A percentile compares a stretch with the other conserved stretches of the same genome.
These are phyloP conservation scores for Papilio glaucus DNA, from an alignment of 1,140 invertebrate genomes.

Conservation along the genomic window DNA sequence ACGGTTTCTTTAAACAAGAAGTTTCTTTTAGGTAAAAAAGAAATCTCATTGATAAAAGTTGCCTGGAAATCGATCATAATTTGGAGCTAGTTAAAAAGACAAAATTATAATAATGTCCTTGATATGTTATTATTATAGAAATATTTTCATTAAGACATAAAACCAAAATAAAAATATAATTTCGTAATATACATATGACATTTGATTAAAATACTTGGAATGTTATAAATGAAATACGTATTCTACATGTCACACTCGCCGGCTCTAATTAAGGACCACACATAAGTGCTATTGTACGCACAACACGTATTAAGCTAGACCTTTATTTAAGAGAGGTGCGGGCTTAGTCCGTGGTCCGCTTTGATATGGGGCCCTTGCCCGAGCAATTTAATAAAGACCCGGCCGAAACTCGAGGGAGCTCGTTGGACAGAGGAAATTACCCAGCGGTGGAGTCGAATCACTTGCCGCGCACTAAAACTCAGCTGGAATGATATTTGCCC, in stretches of 20 bases:
- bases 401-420: constrained; percentile 46
- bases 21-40: no score
- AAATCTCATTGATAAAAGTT: no score
- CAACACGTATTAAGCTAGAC: constrained; percentile 55
- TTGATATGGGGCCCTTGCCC: constrained; percentile 43
- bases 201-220: constrained; percentile 19
- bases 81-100: no score
- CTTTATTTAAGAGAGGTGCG: constrained; percentile 51
- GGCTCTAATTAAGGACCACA: constrained; percentile 27
- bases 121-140: no score
- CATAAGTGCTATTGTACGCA: constrained; percentile 34
- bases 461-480: constrained; percentile 43
- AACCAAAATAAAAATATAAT: neutral
- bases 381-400: constrained; percentile 62
- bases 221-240: constrained; percentile 14
- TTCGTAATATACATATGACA: neutral
- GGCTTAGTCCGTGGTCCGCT: constrained; percentile 49
- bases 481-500: constrained; percentile 40
- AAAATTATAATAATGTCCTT: no score
- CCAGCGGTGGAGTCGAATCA: constrained; percentile 40
- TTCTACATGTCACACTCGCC: neutral
- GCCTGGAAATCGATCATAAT: no score
- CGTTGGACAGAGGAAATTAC: constrained; percentile 43
- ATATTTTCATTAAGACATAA: no score
- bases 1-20: no score